phyloP scores from a whole-genome alignment of 2,888 invertebrate species.

The Gymnoscelis rufifasciata region DNA sequence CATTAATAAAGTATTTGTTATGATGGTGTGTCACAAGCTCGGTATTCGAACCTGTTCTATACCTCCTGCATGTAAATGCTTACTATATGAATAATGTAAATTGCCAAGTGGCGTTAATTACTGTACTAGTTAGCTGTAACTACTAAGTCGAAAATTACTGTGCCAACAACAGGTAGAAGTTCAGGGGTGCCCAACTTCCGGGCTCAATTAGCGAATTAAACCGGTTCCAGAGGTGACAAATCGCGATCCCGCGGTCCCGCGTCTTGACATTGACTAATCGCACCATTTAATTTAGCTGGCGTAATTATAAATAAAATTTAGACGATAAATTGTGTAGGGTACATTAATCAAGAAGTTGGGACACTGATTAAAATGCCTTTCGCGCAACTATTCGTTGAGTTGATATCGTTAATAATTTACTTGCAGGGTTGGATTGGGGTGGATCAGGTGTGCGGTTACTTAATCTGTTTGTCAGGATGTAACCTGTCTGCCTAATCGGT shows the following conservation, averaged over 20 bases:
- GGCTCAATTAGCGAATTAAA: slow-evolving; percentile 75
- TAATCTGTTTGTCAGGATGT: slow-evolving; percentile 29
- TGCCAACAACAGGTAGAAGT: slow-evolving; percentile 60
- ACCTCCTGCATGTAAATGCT: slow-evolving; percentile 9
- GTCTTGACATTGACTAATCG: slow-evolving; percentile 74
- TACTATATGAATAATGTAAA: slow-evolving; percentile 48
- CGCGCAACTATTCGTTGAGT: slow-evolving; percentile 74
- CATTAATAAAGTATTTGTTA: no score
- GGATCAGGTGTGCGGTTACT: slow-evolving; percentile 58
- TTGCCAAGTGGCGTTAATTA: slow-evolving; percentile 52
- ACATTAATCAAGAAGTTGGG: slow-evolving; percentile 80
- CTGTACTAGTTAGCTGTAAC: slow-evolving; percentile 45
- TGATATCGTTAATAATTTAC: slow-evolving; percentile 77
- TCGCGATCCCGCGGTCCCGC: slow-evolving; percentile 66
- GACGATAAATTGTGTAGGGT: slow-evolving; percentile 72
- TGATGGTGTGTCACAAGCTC: not conserved
- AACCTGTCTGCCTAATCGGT: slow-evolving; percentile 14
- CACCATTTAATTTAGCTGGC: slow-evolving; percentile 71
- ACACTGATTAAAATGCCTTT: slow-evolving; percentile 80
- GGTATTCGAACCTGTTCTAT: slow-evolving; percentile 19
- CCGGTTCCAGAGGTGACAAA: slow-evolving; percentile 72
- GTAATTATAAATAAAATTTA: slow-evolving; percentile 80
- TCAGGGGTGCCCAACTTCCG: slow-evolving; percentile 61
- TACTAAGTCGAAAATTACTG: slow-evolving; percentile 57
- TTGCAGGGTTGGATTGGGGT: slow-evolving; percentile 52